Conservation (phyloP, 2,113 vertebrate genomes). For the Paratilapia polleni region DNA sequence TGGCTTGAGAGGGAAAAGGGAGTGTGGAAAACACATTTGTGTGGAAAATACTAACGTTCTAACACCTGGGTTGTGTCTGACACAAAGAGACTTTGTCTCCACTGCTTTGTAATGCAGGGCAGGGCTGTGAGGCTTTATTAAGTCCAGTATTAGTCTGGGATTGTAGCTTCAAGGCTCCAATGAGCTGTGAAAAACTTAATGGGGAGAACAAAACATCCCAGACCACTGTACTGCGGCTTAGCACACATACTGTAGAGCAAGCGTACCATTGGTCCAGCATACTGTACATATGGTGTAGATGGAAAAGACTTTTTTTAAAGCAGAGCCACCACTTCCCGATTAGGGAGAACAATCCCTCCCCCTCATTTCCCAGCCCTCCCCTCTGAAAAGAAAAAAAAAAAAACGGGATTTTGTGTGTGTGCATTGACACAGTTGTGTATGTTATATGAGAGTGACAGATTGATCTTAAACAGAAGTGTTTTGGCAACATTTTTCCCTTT, state of each 20-base stretch:
- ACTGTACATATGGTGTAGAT: slow-evolving; percentile 28
- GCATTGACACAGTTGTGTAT: background rate
- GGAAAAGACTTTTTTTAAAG: slow-evolving; percentile 34
- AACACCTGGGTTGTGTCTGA: slow-evolving; percentile 63
- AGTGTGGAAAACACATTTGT: slow-evolving; percentile 64
- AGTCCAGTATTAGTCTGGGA: slow-evolving; percentile 33
- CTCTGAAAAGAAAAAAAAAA: background rate
- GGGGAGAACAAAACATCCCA: slow-evolving; percentile 37
- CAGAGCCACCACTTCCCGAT: slow-evolving; percentile 7
- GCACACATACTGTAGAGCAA: background rate
- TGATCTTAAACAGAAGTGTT: background rate
- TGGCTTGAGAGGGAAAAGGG: slow-evolving; percentile 14
- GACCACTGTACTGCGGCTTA: background rate
- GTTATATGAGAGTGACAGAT: background rate
- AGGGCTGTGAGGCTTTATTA: slow-evolving; percentile 35
- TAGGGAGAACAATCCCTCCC: slow-evolving; percentile 52
- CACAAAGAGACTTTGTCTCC: slow-evolving; percentile 50
- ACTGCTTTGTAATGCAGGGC: slow-evolving; percentile 20
- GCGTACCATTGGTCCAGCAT: slow-evolving; percentile 2
- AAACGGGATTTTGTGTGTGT: background rate
- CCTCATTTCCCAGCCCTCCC: slow-evolving; percentile 52
- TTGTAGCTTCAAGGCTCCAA: slow-evolving; percentile 49
- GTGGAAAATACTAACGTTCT: slow-evolving; percentile 58
- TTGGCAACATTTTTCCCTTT: background rate
- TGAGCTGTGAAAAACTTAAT: slow-evolving; percentile 50